Evolutionary conservation across 2,113 vertebrate genomes (phyloP).

Genomic region (Melanerpes aurifrons): DNA sequence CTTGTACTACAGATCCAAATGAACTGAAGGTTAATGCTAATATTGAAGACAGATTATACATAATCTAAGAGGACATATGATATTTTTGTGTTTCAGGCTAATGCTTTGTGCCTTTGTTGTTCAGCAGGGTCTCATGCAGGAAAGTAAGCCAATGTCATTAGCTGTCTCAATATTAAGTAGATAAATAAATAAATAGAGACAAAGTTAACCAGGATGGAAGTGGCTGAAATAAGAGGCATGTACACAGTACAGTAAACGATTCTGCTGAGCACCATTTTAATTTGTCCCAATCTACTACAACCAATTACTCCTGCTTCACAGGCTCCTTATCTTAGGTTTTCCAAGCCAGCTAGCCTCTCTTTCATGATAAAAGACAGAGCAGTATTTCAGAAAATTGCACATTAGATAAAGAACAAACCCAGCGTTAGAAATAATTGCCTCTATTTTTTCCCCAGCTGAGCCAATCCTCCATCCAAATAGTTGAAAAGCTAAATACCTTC

Average conservation of each 20-base stretch:
- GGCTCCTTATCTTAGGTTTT: slow-evolving; percentile 47
- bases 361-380: slow-evolving; percentile 48
- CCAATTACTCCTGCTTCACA: slow-evolving; percentile 36
- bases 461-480: slow-evolving; percentile 23
- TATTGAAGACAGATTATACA: slow-evolving; percentile 43
- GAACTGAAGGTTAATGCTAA: slow-evolving; percentile 59
- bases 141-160: slow-evolving; percentile 39
- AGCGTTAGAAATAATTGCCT: slow-evolving; percentile 48
- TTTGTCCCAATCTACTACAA: slow-evolving; percentile 41
- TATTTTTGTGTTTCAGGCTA: slow-evolving; percentile 49
- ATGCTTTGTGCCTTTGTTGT: slow-evolving; percentile 17
- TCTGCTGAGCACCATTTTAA: background rate
- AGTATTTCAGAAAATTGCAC: slow-evolving; percentile 60
- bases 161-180: slow-evolving; percentile 12
- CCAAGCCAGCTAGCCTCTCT: slow-evolving; percentile 40
- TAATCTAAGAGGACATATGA: slow-evolving; percentile 28
- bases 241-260: slow-evolving; percentile 10
- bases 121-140: background rate
- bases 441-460: background rate
- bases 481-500: slow-evolving; percentile 40
- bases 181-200: slow-evolving; percentile 17
- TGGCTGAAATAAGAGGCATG: slow-evolving; percentile 18
- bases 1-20: background rate
- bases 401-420: slow-evolving; percentile 59
- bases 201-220: background rate